These are phyloP conservation scores for Cataglyphis cursor DNA, from an alignment of 2,888 invertebrate species.

Conservation along the genomic window DNA sequence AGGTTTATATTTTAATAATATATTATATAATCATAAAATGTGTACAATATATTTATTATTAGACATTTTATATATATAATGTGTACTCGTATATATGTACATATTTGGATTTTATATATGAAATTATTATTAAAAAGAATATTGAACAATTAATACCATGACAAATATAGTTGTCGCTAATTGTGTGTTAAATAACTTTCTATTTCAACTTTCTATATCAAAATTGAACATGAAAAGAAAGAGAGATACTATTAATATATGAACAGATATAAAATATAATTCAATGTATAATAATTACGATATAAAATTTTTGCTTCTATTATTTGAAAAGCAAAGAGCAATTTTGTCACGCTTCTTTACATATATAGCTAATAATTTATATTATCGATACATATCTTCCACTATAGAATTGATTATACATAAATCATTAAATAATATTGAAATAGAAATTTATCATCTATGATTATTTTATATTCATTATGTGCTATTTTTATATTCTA, in stretches of 20 bases:
- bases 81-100: background rate
- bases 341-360: background rate
- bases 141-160: background rate
- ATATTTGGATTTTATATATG: background rate
- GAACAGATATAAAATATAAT: background rate
- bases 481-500: background rate
- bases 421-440: background rate
- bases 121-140: background rate
- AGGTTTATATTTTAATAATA: background rate
- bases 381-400: background rate
- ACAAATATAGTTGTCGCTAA: background rate
- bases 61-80: background rate
- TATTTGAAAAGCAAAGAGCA: background rate
- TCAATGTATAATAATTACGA: background rate
- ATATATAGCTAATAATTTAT: background rate
- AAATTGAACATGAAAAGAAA: background rate
- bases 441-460: background rate
- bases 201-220: background rate
- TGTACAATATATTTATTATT: background rate
- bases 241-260: background rate
- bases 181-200: background rate
- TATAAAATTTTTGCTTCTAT: background rate
- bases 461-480: conserved; percentile 1
- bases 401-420: background rate
- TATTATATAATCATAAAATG: background rate